Base-by-base conservation (phyloP, 2,797 vertebrate genomes). In the Kryptolebias ocellatus region DNA sequence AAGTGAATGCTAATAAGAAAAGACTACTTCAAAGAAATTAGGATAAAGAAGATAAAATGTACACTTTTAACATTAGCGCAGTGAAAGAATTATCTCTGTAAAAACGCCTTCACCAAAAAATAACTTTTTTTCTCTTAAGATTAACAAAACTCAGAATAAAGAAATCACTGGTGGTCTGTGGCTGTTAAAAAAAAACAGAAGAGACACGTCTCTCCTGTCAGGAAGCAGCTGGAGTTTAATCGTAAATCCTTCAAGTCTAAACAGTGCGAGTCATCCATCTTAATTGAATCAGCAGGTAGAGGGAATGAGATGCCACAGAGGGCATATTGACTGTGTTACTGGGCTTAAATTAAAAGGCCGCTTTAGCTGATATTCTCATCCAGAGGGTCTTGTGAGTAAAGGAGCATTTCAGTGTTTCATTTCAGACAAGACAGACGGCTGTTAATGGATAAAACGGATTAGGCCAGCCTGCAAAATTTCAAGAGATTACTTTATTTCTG, bases 271-370 rank as follows among this genome's bases (percentile, higher is more conserved):
- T 83, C 74, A 85, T 80, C 67, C 70, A 80, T 78, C 56, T 67
- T 83, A 83, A 88, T 71, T 82, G 66, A 87, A 85, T 86, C 80
- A 79, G 76, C 74, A 78, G 83, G 76, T 65, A 50, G 72, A 76
- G 55, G 78, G 70, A 89, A 77, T 56, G 67, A 74, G 75, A 74
- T 76, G 70, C 79, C 73, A 70, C 77, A 56, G 51, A 67, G 74
- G 74, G 46, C 61, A 39, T 42, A 81, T 76, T 64, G 78, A 80
- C 79, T 68, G 54, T 24, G 62, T 56, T 60, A 34, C 72, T 70
- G 60, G 39, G 53, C 67, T 72, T 81, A 72, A 83, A 83, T 61
- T 70, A 75, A 84, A 49, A 61, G 61, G 60, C 58, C 64, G 27
- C 47, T 78, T 81, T 49, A 60, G 64, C 72, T 51, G 79, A 62